phyloP scores from a whole-genome alignment of 2,113 vertebrate genomes.

The Scomber colias region DNA sequence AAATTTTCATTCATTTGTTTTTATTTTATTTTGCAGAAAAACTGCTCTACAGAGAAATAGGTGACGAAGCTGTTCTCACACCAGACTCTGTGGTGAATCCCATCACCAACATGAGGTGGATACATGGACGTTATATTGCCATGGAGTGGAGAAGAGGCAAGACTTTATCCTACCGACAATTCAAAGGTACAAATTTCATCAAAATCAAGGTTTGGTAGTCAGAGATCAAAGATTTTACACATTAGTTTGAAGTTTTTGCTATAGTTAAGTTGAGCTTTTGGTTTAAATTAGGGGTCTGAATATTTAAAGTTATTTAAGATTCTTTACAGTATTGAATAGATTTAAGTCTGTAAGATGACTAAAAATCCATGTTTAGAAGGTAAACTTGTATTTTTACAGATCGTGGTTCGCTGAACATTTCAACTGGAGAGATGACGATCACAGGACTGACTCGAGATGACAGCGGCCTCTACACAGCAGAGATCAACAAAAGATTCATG shows the following conservation, averaged over 20 bases:
- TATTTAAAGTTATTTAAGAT: no score
- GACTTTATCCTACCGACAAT: rapidly evolving
- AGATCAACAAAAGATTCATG: background rate
- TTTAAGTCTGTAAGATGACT: no score
- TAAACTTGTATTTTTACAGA: background rate
- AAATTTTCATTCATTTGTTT: no score
- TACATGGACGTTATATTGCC: background rate
- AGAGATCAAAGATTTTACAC: no score
- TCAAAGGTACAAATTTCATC: constrained; percentile 11
- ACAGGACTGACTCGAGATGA: background rate
- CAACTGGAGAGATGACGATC: constrained; percentile 3
- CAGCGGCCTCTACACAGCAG: constrained; percentile 11
- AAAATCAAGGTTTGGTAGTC: no score
- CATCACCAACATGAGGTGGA: background rate
- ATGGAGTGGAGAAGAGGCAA: background rate
- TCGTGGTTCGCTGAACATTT: background rate
- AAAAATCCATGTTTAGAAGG: no score
- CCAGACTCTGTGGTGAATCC: background rate
- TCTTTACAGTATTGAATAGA: no score
- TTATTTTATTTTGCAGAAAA: background rate
- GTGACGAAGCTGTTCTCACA: background rate
- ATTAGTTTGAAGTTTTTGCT: no score
- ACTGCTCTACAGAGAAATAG: background rate
- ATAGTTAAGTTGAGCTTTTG: no score
- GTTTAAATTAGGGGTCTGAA: no score